Conservation (phyloP, 2,797 vertebrate genomes). For the Manis crassicaudata region DNA sequence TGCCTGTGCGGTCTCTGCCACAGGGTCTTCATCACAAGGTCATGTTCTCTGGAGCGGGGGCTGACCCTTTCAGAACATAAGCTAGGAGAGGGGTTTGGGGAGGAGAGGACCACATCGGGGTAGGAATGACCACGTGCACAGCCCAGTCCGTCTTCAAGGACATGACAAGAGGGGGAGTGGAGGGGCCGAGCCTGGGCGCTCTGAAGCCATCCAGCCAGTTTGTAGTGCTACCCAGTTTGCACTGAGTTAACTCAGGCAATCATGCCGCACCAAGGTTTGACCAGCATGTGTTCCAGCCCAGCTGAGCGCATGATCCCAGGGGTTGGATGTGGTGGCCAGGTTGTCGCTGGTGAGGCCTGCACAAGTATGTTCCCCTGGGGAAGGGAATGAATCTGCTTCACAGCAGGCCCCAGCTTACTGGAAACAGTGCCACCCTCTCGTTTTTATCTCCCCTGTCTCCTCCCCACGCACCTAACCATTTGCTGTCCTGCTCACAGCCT, state of each 20-base stretch:
- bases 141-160: background rate
- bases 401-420: background rate
- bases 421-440: background rate
- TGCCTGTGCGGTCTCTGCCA: background rate
- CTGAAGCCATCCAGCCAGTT: background rate
- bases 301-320: background rate
- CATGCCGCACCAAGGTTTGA: accelerated
- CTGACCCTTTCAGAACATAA: background rate
- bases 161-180: background rate
- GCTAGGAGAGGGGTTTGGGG: background rate
- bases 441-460: too few species aligned
- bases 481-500: background rate
- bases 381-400: background rate
- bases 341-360: background rate
- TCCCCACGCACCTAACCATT: background rate
- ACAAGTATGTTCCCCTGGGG: background rate
- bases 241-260: background rate
- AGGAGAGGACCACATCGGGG: background rate
- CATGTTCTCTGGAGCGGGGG: conserved; percentile 42
- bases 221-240: too few species aligned
- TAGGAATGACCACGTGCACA: background rate
- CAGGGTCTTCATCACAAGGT: conserved; percentile 34
- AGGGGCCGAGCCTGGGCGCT: background rate
- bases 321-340: background rate
- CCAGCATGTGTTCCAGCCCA: background rate